These are phyloP conservation scores for Drosophila equinoxialis DNA, from an alignment of 1,140 invertebrate genomes.

Conservation along the genomic window DNA sequence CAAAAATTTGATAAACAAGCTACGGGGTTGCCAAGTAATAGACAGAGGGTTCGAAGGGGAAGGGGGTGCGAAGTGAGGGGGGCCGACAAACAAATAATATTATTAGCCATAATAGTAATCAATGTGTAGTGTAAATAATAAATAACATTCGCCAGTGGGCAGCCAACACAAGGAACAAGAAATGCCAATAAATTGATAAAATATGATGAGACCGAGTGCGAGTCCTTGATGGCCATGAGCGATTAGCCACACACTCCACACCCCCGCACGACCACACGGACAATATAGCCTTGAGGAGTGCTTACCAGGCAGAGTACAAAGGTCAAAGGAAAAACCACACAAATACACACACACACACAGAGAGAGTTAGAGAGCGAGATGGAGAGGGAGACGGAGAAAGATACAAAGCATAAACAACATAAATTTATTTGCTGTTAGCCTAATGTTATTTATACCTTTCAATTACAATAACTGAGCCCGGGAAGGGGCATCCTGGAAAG, in stretches of 20 bases:
- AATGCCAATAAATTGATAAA: conserved; percentile 78
- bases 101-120: conserved; percentile 77
- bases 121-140: conserved; percentile 79
- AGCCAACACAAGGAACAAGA: conserved; percentile 24
- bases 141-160: conserved; percentile 55
- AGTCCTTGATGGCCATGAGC: conserved; percentile 48
- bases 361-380: neutral
- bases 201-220: conserved; percentile 63
- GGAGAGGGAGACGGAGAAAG: conserved; percentile 22
- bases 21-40: conserved; percentile 1
- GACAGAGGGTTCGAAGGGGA: neutral
- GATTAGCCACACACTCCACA: conserved; percentile 40
- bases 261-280: conserved; percentile 35
- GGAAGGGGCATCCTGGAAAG: neutral
- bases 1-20: conserved; percentile 67
- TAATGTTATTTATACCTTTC: conserved; percentile 82
- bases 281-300: conserved; percentile 56
- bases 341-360: conserved; percentile 32
- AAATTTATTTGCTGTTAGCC: conserved; percentile 81
- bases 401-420: conserved; percentile 65
- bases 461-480: conserved; percentile 74
- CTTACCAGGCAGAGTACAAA: conserved; percentile 46
- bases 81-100: conserved; percentile 62
- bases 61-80: neutral
- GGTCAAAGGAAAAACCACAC: conserved; percentile 58